Evolutionary conservation across 1,140 invertebrate genomes (phyloP), one percentile per base, ranked within the genome.

Genomic region (Streblospio benedicti): DNA sequence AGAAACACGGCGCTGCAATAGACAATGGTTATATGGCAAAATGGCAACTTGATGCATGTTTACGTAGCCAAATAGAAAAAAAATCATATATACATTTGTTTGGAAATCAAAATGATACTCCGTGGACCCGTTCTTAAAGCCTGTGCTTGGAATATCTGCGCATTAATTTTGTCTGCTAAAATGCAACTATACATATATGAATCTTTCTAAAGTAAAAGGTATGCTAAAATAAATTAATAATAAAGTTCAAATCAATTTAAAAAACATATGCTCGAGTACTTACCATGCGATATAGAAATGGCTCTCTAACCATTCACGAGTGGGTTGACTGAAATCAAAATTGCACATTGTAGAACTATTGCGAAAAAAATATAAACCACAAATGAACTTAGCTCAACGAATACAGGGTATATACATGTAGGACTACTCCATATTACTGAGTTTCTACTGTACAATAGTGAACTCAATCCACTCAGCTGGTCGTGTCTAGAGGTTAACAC

Each of bases 101-200:
- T n/a, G n/a, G n/a, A n/a, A n/a, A n/a, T n/a, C n/a, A n/a, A n/a
- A n/a, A 71, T 25, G 69, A 63, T 14, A 68, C 43, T 63, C 66
- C 67, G 59, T 72, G 71, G 30, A 67, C 44, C n/a, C n/a, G n/a
- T n/a, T n/a, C n/a, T n/a, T n/a, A n/a, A 12, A 41, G n/a, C 38
- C 12, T 12, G 12, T 41, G n/a, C 38, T 41, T 41, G 12, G n/a
- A 12, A 12, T 41, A 12, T 12, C 38, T n/a, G n/a, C n/a, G 12
- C 38, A 41, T 12, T 41, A n/a, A 12, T 18, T 41, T 18, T 41
- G 12, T 41, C 38, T 41, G 12, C n/a, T 12, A 18, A 12, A 18
- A 12, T 41, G 12, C 12, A 12, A 41, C n/a, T 18, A 41, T 12
- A 41, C 12, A 18, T 41, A 12, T 41, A 12, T 27, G 27, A 23